Evolutionary conservation across 2,113 vertebrate species (phyloP).

Genomic region (Heliornis fulica): DNA sequence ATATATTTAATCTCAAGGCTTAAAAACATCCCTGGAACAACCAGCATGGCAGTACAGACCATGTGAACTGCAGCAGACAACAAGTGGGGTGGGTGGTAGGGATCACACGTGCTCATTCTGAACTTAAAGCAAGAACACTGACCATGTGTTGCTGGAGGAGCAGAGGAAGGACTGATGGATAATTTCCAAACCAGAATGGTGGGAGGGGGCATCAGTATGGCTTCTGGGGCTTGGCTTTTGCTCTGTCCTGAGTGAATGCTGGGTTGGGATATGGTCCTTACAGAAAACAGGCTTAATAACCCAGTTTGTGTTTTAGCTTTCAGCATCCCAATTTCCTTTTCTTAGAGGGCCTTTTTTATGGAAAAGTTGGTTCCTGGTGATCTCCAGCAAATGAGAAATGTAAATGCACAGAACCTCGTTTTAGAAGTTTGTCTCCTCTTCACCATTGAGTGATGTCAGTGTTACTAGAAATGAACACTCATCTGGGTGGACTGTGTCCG

Average conservation of each 20-base stretch:
- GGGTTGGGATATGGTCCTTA: background rate
- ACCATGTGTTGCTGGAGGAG: background rate
- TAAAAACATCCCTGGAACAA: background rate
- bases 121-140: background rate
- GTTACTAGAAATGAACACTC: accelerated
- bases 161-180: background rate
- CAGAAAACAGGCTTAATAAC: background rate
- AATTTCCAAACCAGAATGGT: accelerated
- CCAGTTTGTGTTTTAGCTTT: background rate
- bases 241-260: background rate
- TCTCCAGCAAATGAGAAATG: background rate
- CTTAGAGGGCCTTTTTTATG: background rate
- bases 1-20: background rate
- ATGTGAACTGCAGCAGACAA: background rate
- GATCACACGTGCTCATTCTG: background rate
- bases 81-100: background rate
- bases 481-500: accelerated
- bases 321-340: background rate
- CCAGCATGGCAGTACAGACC: accelerated
- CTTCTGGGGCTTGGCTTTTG: background rate
- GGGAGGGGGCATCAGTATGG: background rate
- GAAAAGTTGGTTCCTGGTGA: background rate
- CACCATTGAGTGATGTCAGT: background rate
- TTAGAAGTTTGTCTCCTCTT: background rate
- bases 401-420: background rate